phyloP scores from a whole-genome alignment of 2,113 vertebrate genomes.

The Xenopus laevis region DNA sequence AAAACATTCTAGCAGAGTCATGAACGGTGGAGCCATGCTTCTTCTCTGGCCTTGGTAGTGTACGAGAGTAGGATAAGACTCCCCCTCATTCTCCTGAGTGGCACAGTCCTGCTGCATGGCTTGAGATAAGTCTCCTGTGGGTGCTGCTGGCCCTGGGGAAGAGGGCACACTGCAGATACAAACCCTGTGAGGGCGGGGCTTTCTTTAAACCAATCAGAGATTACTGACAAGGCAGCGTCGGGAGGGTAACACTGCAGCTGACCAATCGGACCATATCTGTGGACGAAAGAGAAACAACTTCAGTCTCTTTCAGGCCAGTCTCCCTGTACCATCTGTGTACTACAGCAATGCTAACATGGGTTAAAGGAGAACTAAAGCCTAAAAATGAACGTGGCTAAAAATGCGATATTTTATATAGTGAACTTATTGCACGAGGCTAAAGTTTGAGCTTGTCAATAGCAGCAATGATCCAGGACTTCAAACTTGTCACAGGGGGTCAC shows the following conservation, averaged over 20 bases:
- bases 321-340: no score
- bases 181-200: background rate
- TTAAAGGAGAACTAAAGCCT: no score
- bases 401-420: no score
- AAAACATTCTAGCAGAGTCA: background rate
- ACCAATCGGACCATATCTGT: conserved; percentile 38
- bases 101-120: background rate
- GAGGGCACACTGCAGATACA: background rate
- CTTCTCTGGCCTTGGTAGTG: background rate
- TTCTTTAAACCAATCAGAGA: background rate
- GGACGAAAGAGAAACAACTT: conserved; percentile 38
- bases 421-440: no score
- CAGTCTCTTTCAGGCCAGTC: background rate
- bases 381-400: no score
- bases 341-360: no score
- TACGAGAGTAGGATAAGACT: background rate
- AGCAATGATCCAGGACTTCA: no score
- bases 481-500: no score
- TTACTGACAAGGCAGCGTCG: conserved; percentile 42
- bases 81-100: background rate
- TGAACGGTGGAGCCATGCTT: background rate
- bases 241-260: conserved; percentile 40
- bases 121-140: background rate
- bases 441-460: no score
- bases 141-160: background rate